Percentiles rank a stretch among this genome's conserved stretches.
Evolutionary conservation across 2,797 vertebrate genomes (phyloP).

Genomic region (Tauraco hartlaubi): DNA sequence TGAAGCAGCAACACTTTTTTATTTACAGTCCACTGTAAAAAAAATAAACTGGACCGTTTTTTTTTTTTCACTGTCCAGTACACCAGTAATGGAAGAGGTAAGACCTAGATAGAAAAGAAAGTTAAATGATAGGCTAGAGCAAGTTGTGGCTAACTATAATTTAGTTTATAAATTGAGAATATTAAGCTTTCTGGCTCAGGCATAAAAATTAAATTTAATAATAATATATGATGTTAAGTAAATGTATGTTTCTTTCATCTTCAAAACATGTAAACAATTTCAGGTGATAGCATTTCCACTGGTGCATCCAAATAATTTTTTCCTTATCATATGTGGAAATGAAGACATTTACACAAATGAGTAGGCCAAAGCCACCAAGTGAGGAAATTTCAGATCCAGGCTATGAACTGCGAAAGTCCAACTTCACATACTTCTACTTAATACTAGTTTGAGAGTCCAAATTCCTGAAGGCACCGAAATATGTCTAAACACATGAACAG

Average conservation of each 20-base stretch:
- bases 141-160: background rate
- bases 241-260: background rate
- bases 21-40: background rate
- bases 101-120: background rate
- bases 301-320: background rate
- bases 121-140: background rate
- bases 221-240: background rate
- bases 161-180: background rate
- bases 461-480: background rate
- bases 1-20: background rate
- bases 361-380: background rate
- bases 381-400: background rate
- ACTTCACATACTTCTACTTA: background rate
- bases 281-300: background rate
- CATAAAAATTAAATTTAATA: background rate
- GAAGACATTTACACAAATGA: background rate
- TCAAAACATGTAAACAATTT: background rate
- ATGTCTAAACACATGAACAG: background rate
- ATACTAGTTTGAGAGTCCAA: background rate
- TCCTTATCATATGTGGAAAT: background rate
- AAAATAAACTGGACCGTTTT: no score
- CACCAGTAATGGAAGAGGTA: background rate
- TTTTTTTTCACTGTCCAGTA: background rate
- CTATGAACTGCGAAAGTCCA: background rate
- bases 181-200: background rate